A percentile compares a stretch with the other conserved stretches of the same genome.
These are phyloP conservation scores for Sisyra terminalis DNA, from an alignment of 2,888 invertebrate species.

Conservation along the genomic window DNA sequence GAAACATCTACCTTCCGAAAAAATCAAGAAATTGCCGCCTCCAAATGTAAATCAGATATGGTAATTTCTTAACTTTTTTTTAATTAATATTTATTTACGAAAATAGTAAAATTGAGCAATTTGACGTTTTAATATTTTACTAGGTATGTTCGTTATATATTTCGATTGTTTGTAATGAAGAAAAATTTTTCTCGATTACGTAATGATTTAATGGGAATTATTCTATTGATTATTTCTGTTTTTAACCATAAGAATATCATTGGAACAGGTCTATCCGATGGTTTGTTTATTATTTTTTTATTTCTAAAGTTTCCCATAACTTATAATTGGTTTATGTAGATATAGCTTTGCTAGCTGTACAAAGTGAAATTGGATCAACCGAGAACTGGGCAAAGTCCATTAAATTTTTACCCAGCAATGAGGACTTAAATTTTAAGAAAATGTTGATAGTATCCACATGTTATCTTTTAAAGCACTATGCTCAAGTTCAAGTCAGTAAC, in stretches of 20 bases:
- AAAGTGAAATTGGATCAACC: slow-evolving; percentile 16
- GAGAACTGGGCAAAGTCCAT: slow-evolving; percentile 18
- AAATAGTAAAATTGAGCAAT: no score
- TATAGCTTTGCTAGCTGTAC: slow-evolving; percentile 17
- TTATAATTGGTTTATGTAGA: slow-evolving; percentile 20
- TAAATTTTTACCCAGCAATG: slow-evolving; percentile 15
- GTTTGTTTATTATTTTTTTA: slow-evolving; percentile 14
- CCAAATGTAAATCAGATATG: neutral
- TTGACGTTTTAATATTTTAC: slow-evolving; percentile 9
- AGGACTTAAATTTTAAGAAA: slow-evolving; percentile 22
- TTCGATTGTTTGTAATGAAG: slow-evolving; percentile 13
- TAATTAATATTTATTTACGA: neutral
- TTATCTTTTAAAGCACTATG: slow-evolving; percentile 13
- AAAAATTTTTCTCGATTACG: slow-evolving; percentile 13
- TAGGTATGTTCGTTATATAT: slow-evolving; percentile 17
- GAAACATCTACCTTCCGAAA: neutral
- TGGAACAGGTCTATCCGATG: slow-evolving; percentile 15
- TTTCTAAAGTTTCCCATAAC: slow-evolving; percentile 12
- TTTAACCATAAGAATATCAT: slow-evolving; percentile 16
- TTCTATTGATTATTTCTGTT: slow-evolving; percentile 16
- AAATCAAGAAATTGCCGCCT: neutral
- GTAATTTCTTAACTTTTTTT: neutral
- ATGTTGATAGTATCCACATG: slow-evolving; percentile 19
- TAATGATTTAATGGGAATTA: slow-evolving; percentile 17
- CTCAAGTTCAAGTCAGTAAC: slow-evolving; percentile 7